Conservation (phyloP, 2,797 vertebrate species). For the Cygnus olor region DNA sequence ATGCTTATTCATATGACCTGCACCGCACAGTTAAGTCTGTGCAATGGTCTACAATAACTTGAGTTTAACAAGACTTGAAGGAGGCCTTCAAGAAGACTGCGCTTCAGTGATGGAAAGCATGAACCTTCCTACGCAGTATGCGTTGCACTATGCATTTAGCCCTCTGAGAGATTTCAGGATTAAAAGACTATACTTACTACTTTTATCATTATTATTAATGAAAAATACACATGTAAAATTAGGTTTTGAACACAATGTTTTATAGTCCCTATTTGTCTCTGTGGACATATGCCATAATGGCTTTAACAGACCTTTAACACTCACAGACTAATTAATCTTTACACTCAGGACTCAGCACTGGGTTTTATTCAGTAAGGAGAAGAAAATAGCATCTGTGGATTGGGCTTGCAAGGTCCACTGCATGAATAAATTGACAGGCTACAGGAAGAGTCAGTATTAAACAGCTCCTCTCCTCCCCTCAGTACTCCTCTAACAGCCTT, state of each 20-base stretch:
- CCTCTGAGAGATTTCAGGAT: conserved; percentile 58
- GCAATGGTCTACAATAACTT: not conserved
- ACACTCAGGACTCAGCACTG: conserved; percentile 36
- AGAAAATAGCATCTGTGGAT: conserved; percentile 63
- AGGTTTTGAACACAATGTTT: conserved; percentile 61
- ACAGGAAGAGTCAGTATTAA: conserved; percentile 36
- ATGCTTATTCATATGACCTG: not conserved
- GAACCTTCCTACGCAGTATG: not conserved
- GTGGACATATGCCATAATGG: conserved; percentile 39
- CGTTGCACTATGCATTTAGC: conserved; percentile 36
- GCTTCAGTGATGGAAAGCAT: not conserved
- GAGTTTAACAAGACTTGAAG: not conserved
- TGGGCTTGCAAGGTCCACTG: conserved; percentile 63
- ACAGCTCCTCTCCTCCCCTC: conserved; percentile 42
- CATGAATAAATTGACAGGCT: conserved; percentile 71
- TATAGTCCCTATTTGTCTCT: conserved; percentile 61
- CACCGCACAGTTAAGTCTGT: not conserved
- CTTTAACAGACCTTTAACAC: conserved; percentile 67
- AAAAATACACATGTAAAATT: conserved; percentile 70
- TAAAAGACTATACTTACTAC: conserved; percentile 58
- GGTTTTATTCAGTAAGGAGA: conserved; percentile 59
- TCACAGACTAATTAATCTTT: conserved; percentile 67
- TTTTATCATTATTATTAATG: conserved; percentile 67
- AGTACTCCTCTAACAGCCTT: conserved; percentile 24
- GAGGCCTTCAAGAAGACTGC: not conserved